Evolutionary conservation across 2,797 vertebrate genomes (phyloP), one percentile per base, ranked within the genome.

Genomic region (Falco columbarius): DNA sequence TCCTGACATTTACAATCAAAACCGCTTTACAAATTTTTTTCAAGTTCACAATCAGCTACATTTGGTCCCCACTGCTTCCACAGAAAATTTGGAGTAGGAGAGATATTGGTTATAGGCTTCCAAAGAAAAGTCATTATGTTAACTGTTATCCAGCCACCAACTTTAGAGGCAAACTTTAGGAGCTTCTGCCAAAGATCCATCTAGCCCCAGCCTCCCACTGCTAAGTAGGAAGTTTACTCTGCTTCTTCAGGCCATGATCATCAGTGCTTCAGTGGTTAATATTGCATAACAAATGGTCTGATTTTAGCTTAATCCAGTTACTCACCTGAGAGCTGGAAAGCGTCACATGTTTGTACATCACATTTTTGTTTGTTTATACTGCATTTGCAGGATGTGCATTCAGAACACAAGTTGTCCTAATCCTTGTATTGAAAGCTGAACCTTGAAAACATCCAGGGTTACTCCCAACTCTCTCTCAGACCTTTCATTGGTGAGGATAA

Each of bases 1-100:
- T 82, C 65, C 77, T 86, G 34, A 67, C 34, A 76, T 80, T 91
- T 90, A 56, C 52, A 85, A 40, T 89, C n/a, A 82, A 91, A 92
- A 70, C 11, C n/a, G 63, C 72, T 92, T 81, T 62, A 66, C 51
- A 29, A 14, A 21, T 68, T 84, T 93, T 94, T 89, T 90, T n/a
- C 38, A 92, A 71, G 79, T 84, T 92, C 86, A 82, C 66, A 70
- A 12, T 84, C 66, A 89, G n/a, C 21, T 66, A 1, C 23, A 6
- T 86, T 94, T 83, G 59, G 59, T 70, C 49, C 29, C 12, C 24
- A n/a, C 26, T 89, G n/a, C 52, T 93, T 86, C 63, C 55, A 49
- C 2, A 44, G 83, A 93, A 90, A 71, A 84, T 63, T 77, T 79
- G 54, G 34, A 55, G 18, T n/a, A 44, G 19, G 27, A 40, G 26